These are phyloP conservation scores for Coenonympha glycerion DNA, from an alignment of 2,888 invertebrate genomes.

Conservation along the genomic window DNA sequence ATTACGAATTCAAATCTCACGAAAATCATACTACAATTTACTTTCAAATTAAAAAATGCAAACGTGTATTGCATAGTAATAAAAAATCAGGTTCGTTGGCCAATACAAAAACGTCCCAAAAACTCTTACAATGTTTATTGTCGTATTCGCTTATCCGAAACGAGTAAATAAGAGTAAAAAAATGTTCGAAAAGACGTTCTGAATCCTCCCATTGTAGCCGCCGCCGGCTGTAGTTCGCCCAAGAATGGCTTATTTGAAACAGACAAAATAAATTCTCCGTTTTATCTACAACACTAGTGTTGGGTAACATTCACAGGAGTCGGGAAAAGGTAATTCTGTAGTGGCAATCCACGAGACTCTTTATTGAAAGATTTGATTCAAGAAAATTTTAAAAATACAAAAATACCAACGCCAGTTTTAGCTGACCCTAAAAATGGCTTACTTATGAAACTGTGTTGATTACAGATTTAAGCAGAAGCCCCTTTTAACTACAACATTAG, in stretches of 20 bases:
- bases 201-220: background rate
- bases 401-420: no score
- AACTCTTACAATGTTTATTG: constrained; percentile 2
- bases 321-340: background rate
- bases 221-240: constrained; percentile 1
- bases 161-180: constrained; percentile 4
- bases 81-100: background rate
- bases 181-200: constrained; percentile 5
- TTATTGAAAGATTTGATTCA: no score
- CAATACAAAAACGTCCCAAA: background rate
- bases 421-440: no score
- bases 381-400: no score
- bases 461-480: no score
- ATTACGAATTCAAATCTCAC: background rate
- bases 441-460: no score
- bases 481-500: no score
- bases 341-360: no score
- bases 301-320: background rate
- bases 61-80: no score
- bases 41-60: no score
- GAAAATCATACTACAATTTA: background rate
- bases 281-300: constrained; percentile 15
- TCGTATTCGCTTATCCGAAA: background rate
- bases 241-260: constrained; percentile 11
- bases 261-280: constrained; percentile 17